phyloP scores from a whole-genome alignment of 2,888 invertebrate genomes.

The Ichneumoninae sp. region DNA sequence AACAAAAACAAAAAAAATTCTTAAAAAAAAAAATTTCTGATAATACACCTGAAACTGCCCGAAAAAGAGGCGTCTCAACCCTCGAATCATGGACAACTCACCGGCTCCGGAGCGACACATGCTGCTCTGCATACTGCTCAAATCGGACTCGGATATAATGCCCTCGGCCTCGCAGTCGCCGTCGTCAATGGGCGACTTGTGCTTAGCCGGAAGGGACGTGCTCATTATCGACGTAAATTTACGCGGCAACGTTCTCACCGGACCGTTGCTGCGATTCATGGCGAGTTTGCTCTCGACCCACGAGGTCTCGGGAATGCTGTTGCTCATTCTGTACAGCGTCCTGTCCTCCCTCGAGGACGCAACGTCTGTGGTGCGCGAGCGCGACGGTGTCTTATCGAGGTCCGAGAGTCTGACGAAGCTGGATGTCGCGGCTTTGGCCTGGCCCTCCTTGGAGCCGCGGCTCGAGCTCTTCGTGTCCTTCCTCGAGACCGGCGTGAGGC shows the following conservation, averaged over 20 bases:
- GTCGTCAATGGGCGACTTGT: slow-evolving; percentile 81
- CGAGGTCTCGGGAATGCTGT: slow-evolving; percentile 89
- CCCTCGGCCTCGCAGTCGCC: slow-evolving; percentile 79
- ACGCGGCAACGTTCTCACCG: slow-evolving; percentile 76
- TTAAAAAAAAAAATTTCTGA: slow-evolving; percentile 15
- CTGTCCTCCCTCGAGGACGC: slow-evolving; percentile 72
- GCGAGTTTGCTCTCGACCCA: slow-evolving; percentile 88
- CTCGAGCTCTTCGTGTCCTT: slow-evolving; percentile 72
- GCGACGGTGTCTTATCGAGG: slow-evolving; percentile 89
- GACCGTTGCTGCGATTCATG: slow-evolving; percentile 88
- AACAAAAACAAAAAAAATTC: too few species aligned
- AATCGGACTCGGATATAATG: slow-evolving; percentile 84
- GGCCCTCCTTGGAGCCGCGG: slow-evolving; percentile 82
- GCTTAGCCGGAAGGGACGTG: slow-evolving; percentile 79
- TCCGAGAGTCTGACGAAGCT: slow-evolving; percentile 92
- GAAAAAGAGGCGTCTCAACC: slow-evolving; percentile 1
- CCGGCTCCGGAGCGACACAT: slow-evolving; percentile 85
- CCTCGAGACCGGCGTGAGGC: slow-evolving; percentile 53
- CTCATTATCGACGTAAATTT: slow-evolving; percentile 80
- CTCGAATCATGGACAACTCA: slow-evolving; percentile 72
- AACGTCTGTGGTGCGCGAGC: slow-evolving; percentile 83
- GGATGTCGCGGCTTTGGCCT: slow-evolving; percentile 82
- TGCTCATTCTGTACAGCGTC: slow-evolving; percentile 87
- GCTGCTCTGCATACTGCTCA: slow-evolving; percentile 86
- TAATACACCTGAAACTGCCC: too few species aligned